These are phyloP conservation scores for Oxyruncus cristatus DNA, from an alignment of 2,113 vertebrate genomes.

Conservation along the genomic window DNA sequence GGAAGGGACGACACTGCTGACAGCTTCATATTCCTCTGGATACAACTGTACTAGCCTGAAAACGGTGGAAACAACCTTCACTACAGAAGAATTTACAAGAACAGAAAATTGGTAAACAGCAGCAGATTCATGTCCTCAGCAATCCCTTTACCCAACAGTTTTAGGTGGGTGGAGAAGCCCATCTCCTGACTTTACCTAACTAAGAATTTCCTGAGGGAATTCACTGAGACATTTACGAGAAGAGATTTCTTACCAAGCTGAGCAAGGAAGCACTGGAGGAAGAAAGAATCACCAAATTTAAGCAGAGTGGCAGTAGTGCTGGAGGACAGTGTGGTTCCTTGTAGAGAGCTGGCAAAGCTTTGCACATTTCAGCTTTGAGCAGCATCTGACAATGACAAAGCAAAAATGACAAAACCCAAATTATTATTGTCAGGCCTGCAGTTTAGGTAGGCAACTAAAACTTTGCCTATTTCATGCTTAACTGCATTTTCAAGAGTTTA, in stretches of 20 bases:
- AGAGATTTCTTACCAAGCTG: neutral
- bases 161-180: neutral
- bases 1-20: neutral
- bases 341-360: neutral
- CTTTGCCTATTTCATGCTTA: conserved; percentile 45
- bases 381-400: conserved; percentile 36
- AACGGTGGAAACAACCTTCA: neutral
- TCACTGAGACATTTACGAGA: neutral
- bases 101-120: neutral
- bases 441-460: conserved; percentile 46
- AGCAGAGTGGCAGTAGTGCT: neutral
- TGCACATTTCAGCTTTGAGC: conserved; percentile 6
- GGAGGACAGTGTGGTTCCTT: neutral
- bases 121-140: neutral
- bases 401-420: neutral
- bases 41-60: neutral
- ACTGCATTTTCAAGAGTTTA: conserved; percentile 32
- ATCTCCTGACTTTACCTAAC: neutral
- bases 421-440: neutral
- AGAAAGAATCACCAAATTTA: neutral
- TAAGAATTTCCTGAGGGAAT: neutral
- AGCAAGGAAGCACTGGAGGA: neutral
- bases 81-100: neutral
- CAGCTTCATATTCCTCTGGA: neutral
- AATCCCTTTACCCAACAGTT: neutral